These are phyloP conservation scores for Germaria angustata DNA, from an alignment of 2,888 invertebrate species.

Conservation along the genomic window DNA sequence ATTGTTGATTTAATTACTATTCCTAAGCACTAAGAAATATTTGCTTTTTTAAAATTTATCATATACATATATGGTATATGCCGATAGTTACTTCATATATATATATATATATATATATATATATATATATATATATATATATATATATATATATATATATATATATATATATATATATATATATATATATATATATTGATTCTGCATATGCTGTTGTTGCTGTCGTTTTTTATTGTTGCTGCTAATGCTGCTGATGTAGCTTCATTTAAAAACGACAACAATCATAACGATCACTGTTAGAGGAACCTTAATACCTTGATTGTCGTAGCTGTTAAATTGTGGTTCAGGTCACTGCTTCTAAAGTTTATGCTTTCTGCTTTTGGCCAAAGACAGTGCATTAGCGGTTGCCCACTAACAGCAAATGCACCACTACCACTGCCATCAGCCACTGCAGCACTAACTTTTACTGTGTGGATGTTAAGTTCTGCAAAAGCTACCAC, in stretches of 20 bases:
- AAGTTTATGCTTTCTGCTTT: conserved; percentile 41
- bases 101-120: background rate
- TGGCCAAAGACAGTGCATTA: conserved; percentile 34
- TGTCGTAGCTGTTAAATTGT: conserved; percentile 1
- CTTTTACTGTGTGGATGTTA: conserved; percentile 20
- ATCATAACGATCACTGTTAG: conserved; percentile 31
- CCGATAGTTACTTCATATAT: no score
- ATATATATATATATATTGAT: background rate
- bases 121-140: background rate
- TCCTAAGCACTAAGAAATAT: background rate
- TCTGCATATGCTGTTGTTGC: background rate
- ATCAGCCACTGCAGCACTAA: background rate
- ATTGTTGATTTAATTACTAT: background rate
- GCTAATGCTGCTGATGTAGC: background rate
- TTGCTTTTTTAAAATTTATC: conserved; percentile 5
- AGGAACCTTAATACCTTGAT: conserved; percentile 19
- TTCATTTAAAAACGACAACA: background rate
- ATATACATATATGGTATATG: no score
- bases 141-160: background rate
- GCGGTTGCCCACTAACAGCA: conserved; percentile 14
- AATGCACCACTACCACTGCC: background rate
- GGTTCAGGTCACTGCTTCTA: conserved; percentile 55
- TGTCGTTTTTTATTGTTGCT: background rate
- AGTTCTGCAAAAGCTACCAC: conserved; percentile 41
- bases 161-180: background rate